Evolutionary conservation across 30 jellyfish, hydroid and myxozoan genomes (phyloP).

Genomic region (Morbakka virulenta): DNA sequence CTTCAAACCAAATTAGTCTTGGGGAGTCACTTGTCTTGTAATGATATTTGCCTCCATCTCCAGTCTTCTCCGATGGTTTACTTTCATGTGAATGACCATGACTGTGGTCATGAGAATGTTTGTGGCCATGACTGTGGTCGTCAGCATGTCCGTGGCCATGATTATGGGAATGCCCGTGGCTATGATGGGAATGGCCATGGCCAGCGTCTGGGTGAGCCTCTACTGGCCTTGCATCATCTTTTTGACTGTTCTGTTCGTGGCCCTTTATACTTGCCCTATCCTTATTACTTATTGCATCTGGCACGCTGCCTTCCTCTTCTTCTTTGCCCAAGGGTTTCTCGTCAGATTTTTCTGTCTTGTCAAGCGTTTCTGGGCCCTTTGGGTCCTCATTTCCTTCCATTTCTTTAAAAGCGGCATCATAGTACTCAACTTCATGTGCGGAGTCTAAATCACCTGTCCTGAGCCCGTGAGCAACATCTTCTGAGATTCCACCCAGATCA

Average conservation of each 20-base stretch:
- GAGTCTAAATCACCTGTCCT: neutral
- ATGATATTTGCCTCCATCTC: neutral
- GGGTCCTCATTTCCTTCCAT: neutral
- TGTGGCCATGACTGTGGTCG: constrained; percentile 12
- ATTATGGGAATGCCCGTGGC: constrained; percentile 36
- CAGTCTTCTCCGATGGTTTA: constrained; percentile 2
- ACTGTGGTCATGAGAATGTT: neutral
- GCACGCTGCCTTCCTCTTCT: neutral
- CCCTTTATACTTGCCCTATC: neutral
- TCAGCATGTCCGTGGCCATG: constrained; percentile 53
- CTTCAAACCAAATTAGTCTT: constrained; percentile 80
- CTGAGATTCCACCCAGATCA: neutral
- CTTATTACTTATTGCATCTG: neutral
- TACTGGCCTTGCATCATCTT: neutral
- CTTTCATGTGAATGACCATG: constrained; percentile 40
- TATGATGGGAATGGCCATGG: constrained; percentile 33
- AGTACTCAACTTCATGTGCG: neutral
- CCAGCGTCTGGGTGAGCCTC: constrained; percentile 1
- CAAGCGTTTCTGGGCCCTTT: neutral
- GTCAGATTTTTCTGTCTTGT: neutral
- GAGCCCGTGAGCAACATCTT: neutral
- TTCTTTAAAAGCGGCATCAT: neutral
- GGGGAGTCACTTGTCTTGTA: constrained; percentile 9
- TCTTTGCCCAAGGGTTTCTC: neutral
- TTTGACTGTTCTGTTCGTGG: neutral